Conservation (phyloP, 1,140 invertebrate species). For the Proales similis region DNA sequence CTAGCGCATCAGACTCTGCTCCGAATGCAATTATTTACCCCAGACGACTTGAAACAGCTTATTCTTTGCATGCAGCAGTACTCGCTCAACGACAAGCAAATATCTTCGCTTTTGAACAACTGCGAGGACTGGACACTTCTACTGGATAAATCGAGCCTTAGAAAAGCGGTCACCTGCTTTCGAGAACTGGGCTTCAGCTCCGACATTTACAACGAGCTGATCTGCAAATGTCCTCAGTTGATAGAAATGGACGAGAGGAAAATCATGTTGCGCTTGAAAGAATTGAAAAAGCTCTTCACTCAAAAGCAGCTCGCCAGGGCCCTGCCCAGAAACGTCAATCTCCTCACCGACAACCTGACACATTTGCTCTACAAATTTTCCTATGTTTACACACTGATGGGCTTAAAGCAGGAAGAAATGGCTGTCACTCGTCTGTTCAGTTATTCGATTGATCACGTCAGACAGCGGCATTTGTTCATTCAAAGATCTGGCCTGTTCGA, state of each 20-base stretch:
- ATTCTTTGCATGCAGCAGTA: too few relatives aligned
- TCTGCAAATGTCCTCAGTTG: slow-evolving; percentile 6
- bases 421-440: slow-evolving; percentile 41
- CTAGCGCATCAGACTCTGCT: too few relatives aligned
- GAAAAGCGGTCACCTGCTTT: too few relatives aligned
- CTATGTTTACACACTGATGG: slow-evolving; percentile 44
- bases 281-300: slow-evolving; percentile 25
- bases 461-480: slow-evolving; percentile 43
- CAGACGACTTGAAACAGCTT: too few relatives aligned
- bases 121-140: too few relatives aligned
- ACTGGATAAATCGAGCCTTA: too few relatives aligned
- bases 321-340: slow-evolving; percentile 31
- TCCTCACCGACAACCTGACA: slow-evolving; percentile 41
- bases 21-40: too few relatives aligned
- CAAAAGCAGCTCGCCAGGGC: not conserved
- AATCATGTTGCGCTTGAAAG: slow-evolving; percentile 2
- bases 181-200: slow-evolving; percentile 1
- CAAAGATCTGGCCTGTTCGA: slow-evolving; percentile 42
- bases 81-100: too few relatives aligned
- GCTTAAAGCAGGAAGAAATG: slow-evolving; percentile 44
- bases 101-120: too few relatives aligned
- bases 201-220: not conserved
- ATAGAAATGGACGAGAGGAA: slow-evolving; percentile 15
- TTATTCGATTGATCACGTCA: slow-evolving; percentile 42
- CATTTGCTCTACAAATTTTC: slow-evolving; percentile 42